Conservation (phyloP, 2,888 invertebrate species). For the Drosophila bunnanda region DNA sequence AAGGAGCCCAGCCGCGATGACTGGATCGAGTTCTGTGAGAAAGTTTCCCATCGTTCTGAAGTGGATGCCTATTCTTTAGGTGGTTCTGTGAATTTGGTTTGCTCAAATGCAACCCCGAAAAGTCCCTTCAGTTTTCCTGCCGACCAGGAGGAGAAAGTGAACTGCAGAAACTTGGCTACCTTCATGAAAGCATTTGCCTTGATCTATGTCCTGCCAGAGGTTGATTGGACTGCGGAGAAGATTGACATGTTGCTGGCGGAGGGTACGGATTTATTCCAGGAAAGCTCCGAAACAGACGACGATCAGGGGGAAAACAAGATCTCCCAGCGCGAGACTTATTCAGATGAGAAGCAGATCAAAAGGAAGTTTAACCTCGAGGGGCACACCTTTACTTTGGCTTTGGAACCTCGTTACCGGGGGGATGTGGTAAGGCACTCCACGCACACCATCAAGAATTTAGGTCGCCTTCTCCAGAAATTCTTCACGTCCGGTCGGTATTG, state of each 20-base stretch:
- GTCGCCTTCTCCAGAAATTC: constrained; percentile 60
- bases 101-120: constrained; percentile 18
- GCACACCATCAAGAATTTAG: constrained; percentile 54
- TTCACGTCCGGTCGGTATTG: constrained; percentile 73
- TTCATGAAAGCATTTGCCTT: constrained; percentile 81
- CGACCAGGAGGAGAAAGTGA: constrained; percentile 24
- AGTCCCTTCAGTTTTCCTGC: background rate
- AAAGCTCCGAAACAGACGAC: constrained; percentile 20
- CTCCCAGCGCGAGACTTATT: constrained; percentile 41
- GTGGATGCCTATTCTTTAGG: constrained; percentile 20
- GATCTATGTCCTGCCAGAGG: constrained; percentile 78
- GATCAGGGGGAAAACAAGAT: constrained; percentile 16
- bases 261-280: constrained; percentile 60
- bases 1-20: constrained; percentile 10
- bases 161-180: constrained; percentile 65
- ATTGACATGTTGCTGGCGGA: constrained; percentile 77
- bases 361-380: constrained; percentile 73
- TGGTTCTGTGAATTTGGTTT: constrained; percentile 27
- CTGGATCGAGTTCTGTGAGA: constrained; percentile 18
- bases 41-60: background rate
- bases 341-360: constrained; percentile 62
- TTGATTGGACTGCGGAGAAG: constrained; percentile 74
- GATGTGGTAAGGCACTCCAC: constrained; percentile 6
- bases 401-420: constrained; percentile 47
- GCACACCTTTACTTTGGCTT: constrained; percentile 76